Percentiles rank a stretch among this genome's conserved stretches.
phyloP scores from a whole-genome alignment of 2,113 vertebrate species.

The Carassius gibelio region DNA sequence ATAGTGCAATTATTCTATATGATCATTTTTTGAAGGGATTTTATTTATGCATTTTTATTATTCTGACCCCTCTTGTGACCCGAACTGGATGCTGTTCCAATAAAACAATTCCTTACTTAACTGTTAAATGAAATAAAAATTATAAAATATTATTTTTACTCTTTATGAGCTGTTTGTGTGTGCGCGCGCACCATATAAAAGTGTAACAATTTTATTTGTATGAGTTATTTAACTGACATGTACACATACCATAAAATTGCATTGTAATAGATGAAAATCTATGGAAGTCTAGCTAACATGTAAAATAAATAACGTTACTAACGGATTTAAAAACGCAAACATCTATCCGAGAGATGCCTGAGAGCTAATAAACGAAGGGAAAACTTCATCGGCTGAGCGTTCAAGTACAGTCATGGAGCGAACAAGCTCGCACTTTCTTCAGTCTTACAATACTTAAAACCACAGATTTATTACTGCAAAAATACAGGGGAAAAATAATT shows the following conservation, averaged over 20 bases:
- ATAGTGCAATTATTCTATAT: not conserved
- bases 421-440: not conserved
- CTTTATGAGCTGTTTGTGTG: not conserved
- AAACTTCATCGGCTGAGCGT: not conserved
- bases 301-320: not conserved
- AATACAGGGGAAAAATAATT: not conserved
- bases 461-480: not conserved
- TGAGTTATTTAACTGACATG: not conserved
- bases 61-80: not conserved
- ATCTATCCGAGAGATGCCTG: too few relatives aligned
- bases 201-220: not conserved
- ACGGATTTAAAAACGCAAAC: not conserved
- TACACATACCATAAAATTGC: not conserved
- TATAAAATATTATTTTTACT: too few relatives aligned
- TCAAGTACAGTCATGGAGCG: not conserved
- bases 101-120: not conserved
- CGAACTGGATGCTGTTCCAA: not conserved
- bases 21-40: not conserved
- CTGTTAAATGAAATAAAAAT: not conserved
- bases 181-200: too few relatives aligned
- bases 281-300: not conserved
- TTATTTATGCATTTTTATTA: not conserved
- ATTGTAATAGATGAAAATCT: not conserved
- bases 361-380: not conserved
- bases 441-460: not conserved